Base-by-base conservation (phyloP, 2,888 invertebrate genomes). In the Julus scanicus region DNA sequence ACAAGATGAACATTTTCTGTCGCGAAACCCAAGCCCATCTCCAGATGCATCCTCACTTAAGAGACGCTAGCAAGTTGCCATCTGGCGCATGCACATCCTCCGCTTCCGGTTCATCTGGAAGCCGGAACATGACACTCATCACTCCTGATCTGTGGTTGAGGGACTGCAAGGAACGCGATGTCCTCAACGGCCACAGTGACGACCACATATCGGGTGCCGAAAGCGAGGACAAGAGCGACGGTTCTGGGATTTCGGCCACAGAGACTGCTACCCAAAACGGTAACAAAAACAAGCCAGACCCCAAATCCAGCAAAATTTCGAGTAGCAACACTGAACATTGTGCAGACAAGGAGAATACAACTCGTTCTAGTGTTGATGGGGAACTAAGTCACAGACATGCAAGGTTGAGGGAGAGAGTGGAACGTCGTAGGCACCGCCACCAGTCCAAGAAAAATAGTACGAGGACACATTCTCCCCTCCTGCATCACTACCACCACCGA, bases 1-100 rank as follows among this genome's bases (percentile, higher is more conserved):
- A 98, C 94, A 98, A 98, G 93, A 98, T 98, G 97, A 97, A 97
- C 92, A 97, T 98, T 90, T 98, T 98, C 93, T 98, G 98, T 93
- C 95, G 96, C 87, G 98, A 98, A 93, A 97, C 98, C 6, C 96
- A 97, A 92, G 97, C 97, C 9, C 97, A 97, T 92, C 94, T 98
- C 89, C 96, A 97, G 92, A 95, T 97, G 88, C 93, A 94, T 89
- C 96, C 96, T 0, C 96, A 96, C 92, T 92, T 96, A 90, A 94
- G 94, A 88, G 91, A 91, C 39, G 90, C 90, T 1, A 90, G 89
- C 84, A 90, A 90, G 44, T 87, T 90, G 48, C 87, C 88, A 13
- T 88, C 89, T 5, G 87, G 88, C 4, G 88, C 89, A 13, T 86
- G 90, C 63, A 90, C 89, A 37, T 87, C 90, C 17, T 87, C 88